phyloP scores from a whole-genome alignment of 2,113 vertebrate genomes.

The Anser cygnoides region DNA sequence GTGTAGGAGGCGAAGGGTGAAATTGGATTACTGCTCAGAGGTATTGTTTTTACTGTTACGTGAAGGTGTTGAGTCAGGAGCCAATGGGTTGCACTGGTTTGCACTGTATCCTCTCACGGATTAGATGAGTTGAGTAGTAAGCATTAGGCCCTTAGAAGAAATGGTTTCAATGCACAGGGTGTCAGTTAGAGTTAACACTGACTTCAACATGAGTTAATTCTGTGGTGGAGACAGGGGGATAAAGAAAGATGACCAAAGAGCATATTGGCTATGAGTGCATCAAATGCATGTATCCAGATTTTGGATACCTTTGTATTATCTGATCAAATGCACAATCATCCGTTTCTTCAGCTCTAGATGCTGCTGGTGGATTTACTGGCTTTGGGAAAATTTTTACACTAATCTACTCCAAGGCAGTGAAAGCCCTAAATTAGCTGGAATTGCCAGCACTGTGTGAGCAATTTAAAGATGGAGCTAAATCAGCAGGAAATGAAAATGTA shows the following conservation, averaged over 20 bases:
- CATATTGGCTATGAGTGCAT: neutral
- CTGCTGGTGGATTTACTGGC: neutral
- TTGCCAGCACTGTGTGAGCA: neutral
- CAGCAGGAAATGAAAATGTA: neutral
- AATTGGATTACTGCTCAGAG: neutral
- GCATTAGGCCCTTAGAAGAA: neutral
- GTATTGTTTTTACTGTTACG: neutral
- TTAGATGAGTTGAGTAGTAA: neutral
- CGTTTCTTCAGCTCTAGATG: neutral
- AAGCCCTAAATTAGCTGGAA: neutral
- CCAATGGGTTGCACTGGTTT: constrained; percentile 1
- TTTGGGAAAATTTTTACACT: neutral
- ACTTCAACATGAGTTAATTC: neutral
- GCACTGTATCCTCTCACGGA: neutral
- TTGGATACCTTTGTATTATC: neutral
- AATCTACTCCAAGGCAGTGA: neutral
- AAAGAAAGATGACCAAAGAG: neutral
- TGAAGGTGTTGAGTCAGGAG: neutral
- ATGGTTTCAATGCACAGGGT: neutral
- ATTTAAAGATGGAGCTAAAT: neutral
- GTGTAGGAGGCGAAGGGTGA: neutral
- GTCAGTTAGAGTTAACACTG: neutral
- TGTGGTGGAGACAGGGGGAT: neutral
- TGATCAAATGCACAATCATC: neutral
- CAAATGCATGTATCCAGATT: neutral